Evolutionary conservation across 1,140 invertebrate species (phyloP).

Genomic region (Nylanderia fulva): DNA sequence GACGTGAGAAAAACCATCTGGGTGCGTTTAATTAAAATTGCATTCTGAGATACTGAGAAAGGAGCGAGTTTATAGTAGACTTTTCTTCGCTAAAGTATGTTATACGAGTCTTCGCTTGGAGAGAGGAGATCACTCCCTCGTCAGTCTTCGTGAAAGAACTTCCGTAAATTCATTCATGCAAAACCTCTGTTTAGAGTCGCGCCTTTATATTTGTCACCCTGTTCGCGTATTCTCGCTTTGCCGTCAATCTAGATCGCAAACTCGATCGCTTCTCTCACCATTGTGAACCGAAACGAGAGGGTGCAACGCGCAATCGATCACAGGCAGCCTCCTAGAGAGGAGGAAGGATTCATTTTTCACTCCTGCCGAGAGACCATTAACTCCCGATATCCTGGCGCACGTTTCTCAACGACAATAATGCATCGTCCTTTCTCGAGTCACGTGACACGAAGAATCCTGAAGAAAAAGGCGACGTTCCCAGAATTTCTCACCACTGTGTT

Average conservation of each 20-base stretch:
- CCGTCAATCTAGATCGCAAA: conserved; percentile 17
- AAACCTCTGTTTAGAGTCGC: neutral
- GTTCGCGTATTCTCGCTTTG: conserved; percentile 4
- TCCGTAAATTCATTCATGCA: conserved; percentile 13
- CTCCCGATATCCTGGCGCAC: conserved; percentile 27
- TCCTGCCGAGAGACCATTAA: conserved; percentile 31
- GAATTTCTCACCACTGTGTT: conserved; percentile 5
- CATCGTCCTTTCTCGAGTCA: conserved; percentile 14
- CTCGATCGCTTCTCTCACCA: conserved; percentile 41
- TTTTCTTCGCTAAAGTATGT: neutral
- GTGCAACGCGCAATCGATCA: conserved; percentile 42
- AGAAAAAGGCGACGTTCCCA: neutral
- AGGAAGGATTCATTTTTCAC: conserved; percentile 59
- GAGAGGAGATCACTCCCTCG: neutral
- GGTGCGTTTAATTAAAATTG: neutral
- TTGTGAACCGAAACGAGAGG: conserved; percentile 27
- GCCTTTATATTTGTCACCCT: neutral
- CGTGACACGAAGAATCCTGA: conserved; percentile 22
- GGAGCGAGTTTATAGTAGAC: neutral
- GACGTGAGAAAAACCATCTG: neutral
- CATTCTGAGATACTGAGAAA: too few relatives aligned
- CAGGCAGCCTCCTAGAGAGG: neutral
- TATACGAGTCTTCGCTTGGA: neutral
- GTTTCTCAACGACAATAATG: conserved; percentile 40
- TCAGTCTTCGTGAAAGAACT: neutral